Evolutionary conservation across 2,797 vertebrate genomes (phyloP), one percentile per base, ranked within the genome.

Genomic region (Hydrophis major): DNA sequence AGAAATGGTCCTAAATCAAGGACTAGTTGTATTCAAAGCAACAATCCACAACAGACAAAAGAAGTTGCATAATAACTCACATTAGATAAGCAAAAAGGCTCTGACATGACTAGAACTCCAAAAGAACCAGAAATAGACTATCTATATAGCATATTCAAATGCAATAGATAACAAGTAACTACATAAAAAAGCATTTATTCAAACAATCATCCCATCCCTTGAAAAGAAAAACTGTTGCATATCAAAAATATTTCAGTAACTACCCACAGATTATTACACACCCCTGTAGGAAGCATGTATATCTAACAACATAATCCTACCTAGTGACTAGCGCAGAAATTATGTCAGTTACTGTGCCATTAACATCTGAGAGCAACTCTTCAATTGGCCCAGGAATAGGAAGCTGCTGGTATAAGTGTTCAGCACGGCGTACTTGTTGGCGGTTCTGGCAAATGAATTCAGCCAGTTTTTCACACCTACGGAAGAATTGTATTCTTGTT

Each of bases 371-470:
- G 90, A 99, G 98, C 96, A 99, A 98, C 93, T 99, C 98, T 93
- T 99, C 98, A 96, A 99, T 99, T 0, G 98, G 98, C 20, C 99
- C 99, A 0, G 99, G 98, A 95, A 99, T 98, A 0, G 99, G 99
- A 90, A 99, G 98, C 97, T 99, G 99, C 96, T 99, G 99, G 60
- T 98, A 99, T 20, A 99, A 96, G 96, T 99, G 99, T 96, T 99
- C 98, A 0, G 98, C 99, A 37, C 99, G 97, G 8, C 98, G 97
- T 90, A 99, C 98, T 97, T 99, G 98, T 96, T 99, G 99, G 92
- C 99, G 97, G 97, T 99, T 99, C 97, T 99, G 99, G 98, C 99
- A 99, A 96, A 99, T 99, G 93, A 99, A 98, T 96, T 99, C 98
- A 0, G 98, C 98, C 95, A 98, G 96, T 96, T 99, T 99, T 97